Evolutionary conservation across 2,888 invertebrate species (phyloP).

Genomic region (Hydraecia micacea): DNA sequence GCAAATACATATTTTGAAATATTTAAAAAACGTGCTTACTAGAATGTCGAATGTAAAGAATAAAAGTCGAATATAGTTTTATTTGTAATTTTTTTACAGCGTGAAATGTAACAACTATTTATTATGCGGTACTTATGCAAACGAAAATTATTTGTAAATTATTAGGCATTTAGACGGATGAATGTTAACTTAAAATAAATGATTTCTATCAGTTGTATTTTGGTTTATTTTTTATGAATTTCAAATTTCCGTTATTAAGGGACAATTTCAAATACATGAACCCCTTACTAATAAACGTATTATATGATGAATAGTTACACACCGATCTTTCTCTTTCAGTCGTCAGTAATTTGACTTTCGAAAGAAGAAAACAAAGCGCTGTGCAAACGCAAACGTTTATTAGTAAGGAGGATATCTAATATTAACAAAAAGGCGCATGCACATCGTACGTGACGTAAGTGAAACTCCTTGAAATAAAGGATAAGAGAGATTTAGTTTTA

Average conservation of each 20-base stretch:
- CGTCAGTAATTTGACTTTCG: too few relatives aligned
- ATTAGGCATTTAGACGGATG: slow-evolving; percentile 10
- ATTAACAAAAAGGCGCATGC: too few relatives aligned
- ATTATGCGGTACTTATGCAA: slow-evolving; percentile 38
- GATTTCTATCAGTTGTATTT: slow-evolving; percentile 36
- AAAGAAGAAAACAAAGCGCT: too few relatives aligned
- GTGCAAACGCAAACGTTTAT: too few relatives aligned
- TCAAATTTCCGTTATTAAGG: not conserved
- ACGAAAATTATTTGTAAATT: slow-evolving; percentile 44
- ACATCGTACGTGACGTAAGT: too few relatives aligned
- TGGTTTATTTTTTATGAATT: not conserved
- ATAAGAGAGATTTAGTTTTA: too few relatives aligned
- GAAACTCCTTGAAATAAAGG: too few relatives aligned
- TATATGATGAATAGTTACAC: too few relatives aligned
- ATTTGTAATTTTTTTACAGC: slow-evolving; percentile 2
- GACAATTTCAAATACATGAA: not conserved
- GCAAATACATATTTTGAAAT: not conserved
- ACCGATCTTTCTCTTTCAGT: too few relatives aligned
- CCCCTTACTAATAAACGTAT: too few relatives aligned
- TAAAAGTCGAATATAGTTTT: slow-evolving; percentile 3
- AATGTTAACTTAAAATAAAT: slow-evolving; percentile 49
- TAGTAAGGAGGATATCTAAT: too few relatives aligned
- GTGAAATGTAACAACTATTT: slow-evolving; percentile 19
- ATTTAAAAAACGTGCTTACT: not conserved
- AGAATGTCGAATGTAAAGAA: not conserved